Conservation (phyloP, 2,797 vertebrate genomes). For the Caiman crocodilus region DNA sequence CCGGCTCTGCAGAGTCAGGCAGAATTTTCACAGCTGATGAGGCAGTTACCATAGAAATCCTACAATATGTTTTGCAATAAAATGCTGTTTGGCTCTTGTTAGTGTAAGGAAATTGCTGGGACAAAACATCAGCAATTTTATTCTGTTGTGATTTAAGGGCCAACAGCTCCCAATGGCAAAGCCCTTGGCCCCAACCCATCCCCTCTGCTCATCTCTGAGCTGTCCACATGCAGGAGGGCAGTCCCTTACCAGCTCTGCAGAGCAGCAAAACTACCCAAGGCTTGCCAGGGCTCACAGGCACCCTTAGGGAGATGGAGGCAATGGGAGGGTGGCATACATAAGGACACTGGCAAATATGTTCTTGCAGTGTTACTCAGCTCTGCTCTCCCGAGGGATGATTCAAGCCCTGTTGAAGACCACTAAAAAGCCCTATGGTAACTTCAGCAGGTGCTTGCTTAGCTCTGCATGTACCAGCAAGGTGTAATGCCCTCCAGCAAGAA, state of each 20-base stretch:
- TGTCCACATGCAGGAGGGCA: not conserved
- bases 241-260: not conserved
- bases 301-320: not conserved
- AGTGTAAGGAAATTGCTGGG: not conserved
- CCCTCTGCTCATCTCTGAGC: not conserved
- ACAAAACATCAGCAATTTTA: not conserved
- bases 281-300: not conserved
- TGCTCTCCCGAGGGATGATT: not conserved
- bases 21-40: conserved; percentile 1
- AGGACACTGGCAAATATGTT: not conserved
- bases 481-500: not conserved
- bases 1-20: not conserved
- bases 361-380: not conserved
- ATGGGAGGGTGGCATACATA: not conserved
- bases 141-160: not conserved
- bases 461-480: not conserved
- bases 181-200: not conserved
- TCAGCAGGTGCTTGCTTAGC: not conserved
- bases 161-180: not conserved
- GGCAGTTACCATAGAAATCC: conserved; percentile 62
- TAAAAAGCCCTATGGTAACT: not conserved
- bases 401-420: not conserved
- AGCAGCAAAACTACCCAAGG: not conserved
- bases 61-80: conserved; percentile 29
- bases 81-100: not conserved